Conservation (phyloP, 2,797 vertebrate species). For the Lemur catta region DNA sequence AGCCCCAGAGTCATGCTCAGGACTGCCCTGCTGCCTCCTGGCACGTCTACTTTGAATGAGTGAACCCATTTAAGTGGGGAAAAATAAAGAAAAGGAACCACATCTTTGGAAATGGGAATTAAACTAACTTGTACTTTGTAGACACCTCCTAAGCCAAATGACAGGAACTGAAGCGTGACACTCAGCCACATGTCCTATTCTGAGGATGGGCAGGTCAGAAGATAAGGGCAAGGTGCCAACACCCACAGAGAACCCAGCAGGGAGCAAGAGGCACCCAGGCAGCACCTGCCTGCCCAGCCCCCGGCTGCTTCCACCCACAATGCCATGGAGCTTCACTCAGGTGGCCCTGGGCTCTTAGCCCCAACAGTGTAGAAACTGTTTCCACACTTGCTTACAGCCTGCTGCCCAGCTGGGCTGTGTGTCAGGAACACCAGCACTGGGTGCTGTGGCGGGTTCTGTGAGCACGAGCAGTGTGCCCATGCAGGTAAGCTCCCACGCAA, state of each 20-base stretch:
- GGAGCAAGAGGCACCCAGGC: background rate
- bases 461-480: background rate
- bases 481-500: background rate
- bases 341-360: background rate
- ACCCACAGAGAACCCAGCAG: background rate
- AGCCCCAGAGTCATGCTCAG: background rate
- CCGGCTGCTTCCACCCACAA: background rate
- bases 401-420: background rate
- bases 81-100: background rate
- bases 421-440: background rate
- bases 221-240: background rate
- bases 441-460: background rate
- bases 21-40: background rate
- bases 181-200: background rate
- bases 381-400: background rate
- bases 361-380: background rate
- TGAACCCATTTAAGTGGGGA: background rate
- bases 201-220: background rate
- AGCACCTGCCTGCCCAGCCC: background rate
- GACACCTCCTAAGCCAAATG: background rate
- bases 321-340: background rate
- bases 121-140: background rate
- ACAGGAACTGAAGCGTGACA: background rate
- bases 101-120: background rate
- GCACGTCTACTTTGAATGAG: background rate